Percentiles rank a stretch among this genome's conserved stretches.
phyloP scores from a whole-genome alignment of 2,888 invertebrate genomes.

The Dorcus hopei region DNA sequence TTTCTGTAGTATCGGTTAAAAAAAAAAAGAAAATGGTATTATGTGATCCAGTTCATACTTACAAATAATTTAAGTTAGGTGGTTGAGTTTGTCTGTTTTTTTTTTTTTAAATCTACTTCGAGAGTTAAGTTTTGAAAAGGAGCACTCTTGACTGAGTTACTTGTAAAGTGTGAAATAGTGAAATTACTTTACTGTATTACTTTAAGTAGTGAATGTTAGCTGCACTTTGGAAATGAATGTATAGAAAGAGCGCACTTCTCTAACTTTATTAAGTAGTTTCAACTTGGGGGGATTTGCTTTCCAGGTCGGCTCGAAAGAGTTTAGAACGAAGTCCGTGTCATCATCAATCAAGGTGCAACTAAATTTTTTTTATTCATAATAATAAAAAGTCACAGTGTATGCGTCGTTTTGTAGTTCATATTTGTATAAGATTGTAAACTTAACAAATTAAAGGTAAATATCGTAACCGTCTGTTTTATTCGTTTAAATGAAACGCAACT shows the following conservation, averaged over 20 bases:
- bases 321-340: too few species aligned
- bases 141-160: slow-evolving; percentile 2
- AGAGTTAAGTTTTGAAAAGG: not conserved
- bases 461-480: not conserved
- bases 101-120: too few species aligned
- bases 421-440: slow-evolving; percentile 30
- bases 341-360: slow-evolving; percentile 15
- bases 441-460: slow-evolving; percentile 18
- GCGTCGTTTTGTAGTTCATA: slow-evolving; percentile 29
- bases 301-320: too few species aligned
- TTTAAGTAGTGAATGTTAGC: slow-evolving; percentile 8
- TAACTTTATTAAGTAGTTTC: not conserved
- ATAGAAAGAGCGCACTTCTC: slow-evolving; percentile 7
- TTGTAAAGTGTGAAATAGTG: slow-evolving; percentile 3
- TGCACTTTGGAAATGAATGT: slow-evolving; percentile 15
- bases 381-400: slow-evolving; percentile 16
- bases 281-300: not conserved
- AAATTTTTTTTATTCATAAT: slow-evolving; percentile 11
- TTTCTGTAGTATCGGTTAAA: too few species aligned
- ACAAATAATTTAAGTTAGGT: not conserved
- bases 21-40: too few species aligned
- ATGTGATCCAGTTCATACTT: too few species aligned
- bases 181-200: not conserved
- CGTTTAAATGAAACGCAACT: not conserved
- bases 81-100: not conserved